These are phyloP conservation scores for Ichneumoninae sp. DNA, from an alignment of 2,888 invertebrate genomes.

Conservation along the genomic window DNA sequence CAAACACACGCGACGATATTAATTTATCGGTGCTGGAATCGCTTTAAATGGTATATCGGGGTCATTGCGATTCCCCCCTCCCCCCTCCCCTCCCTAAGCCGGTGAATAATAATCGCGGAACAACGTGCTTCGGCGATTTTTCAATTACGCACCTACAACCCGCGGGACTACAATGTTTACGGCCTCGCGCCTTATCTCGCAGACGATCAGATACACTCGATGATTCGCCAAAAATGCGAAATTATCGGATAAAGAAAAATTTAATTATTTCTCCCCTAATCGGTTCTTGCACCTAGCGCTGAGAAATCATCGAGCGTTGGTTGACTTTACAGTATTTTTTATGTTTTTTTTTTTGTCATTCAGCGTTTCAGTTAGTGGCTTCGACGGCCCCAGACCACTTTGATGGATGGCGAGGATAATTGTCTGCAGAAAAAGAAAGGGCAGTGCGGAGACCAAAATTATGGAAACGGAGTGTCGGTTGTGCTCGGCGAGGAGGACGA, in stretches of 20 bases:
- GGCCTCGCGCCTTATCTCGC: conserved; percentile 31
- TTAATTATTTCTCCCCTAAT: neutral
- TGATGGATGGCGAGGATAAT: conserved; percentile 82
- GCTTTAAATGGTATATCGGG: conserved; percentile 42
- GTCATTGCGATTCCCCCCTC: conserved; percentile 38
- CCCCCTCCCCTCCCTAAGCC: neutral
- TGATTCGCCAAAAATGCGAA: conserved; percentile 11
- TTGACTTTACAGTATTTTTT: conserved; percentile 35
- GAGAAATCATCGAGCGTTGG: neutral
- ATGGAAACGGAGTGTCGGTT: conserved; percentile 55
- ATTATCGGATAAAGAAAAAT: conserved; percentile 9
- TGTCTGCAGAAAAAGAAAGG: conserved; percentile 73
- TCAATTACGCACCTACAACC: conserved; percentile 17
- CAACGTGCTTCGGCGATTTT: conserved; percentile 29
- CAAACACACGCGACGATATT: neutral
- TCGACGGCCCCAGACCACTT: conserved; percentile 66
- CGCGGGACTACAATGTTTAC: conserved; percentile 19
- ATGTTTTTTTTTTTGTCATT: conserved; percentile 61
- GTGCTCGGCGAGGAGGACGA: conserved; percentile 73
- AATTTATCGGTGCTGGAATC: neutral
- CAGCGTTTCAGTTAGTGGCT: conserved; percentile 51
- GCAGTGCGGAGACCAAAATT: conserved; percentile 53
- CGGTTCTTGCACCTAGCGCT: neutral
- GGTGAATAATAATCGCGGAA: conserved; percentile 13
- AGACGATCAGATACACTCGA: conserved; percentile 7